A percentile compares a stretch with the other conserved stretches of the same genome.
Conservation (phyloP, 1,140 invertebrate species). For the Drusus annulatus region DNA sequence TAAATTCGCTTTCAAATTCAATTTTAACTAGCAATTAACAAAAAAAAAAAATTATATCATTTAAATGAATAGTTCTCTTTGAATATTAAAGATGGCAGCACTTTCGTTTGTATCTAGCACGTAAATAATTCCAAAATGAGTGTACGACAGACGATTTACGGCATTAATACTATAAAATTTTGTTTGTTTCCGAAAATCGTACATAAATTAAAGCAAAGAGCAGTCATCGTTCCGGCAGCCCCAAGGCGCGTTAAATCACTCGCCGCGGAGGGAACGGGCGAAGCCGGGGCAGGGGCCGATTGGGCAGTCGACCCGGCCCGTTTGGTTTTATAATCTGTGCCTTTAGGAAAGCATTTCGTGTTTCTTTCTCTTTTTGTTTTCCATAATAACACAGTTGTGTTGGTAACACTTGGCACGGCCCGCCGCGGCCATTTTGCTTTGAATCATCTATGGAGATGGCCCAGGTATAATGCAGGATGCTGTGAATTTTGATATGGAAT, state of each 20-base stretch:
- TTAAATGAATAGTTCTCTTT: too few relatives aligned
- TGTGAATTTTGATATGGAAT: too few relatives aligned
- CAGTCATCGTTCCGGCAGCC: not conserved
- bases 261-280: not conserved
- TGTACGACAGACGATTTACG: too few relatives aligned
- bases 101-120: too few relatives aligned
- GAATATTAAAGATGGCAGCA: too few relatives aligned
- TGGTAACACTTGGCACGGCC: constrained; percentile 36
- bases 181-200: too few relatives aligned
- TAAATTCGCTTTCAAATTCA: too few relatives aligned
- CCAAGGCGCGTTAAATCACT: constrained; percentile 14
- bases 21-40: too few relatives aligned
- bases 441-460: constrained; percentile 37
- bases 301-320: constrained; percentile 8
- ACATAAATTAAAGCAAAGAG: too few relatives aligned
- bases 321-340: constrained; percentile 28
- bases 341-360: constrained; percentile 23
- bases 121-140: too few relatives aligned
- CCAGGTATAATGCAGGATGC: constrained; percentile 8
- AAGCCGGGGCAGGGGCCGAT: not conserved
- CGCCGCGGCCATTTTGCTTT: constrained; percentile 45
- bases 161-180: too few relatives aligned
- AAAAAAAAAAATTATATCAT: too few relatives aligned
- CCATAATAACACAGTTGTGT: constrained; percentile 40
- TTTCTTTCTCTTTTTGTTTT: constrained; percentile 42